Evolutionary conservation across 1,140 invertebrate genomes (phyloP).

Genomic region (Musca vetustissima): DNA sequence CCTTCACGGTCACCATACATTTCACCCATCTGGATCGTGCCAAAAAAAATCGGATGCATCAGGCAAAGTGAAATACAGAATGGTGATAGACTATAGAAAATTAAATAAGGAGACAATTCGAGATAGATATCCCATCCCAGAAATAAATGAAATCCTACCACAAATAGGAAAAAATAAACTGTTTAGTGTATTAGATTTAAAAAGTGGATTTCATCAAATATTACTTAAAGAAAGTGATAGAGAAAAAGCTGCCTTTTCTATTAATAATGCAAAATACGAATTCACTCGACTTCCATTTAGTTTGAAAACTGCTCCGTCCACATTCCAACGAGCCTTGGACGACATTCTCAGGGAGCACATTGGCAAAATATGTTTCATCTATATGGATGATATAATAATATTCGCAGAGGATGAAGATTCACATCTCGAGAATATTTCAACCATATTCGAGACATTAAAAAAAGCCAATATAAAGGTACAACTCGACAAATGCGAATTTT

Average conservation of each 20-base stretch:
- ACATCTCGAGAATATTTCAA: constrained; percentile 16
- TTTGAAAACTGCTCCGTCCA: constrained; percentile 48
- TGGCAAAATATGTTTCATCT: constrained; percentile 24
- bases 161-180: too few relatives aligned
- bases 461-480: constrained; percentile 56
- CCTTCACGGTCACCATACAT: too few relatives aligned
- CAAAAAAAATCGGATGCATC: neutral
- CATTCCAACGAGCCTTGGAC: constrained; percentile 56
- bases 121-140: constrained; percentile 7
- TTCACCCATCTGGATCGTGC: neutral
- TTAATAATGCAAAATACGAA: constrained; percentile 42
- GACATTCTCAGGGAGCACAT: constrained; percentile 27
- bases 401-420: constrained; percentile 10
- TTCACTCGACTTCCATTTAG: constrained; percentile 54
- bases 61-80: neutral
- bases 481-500: constrained; percentile 55
- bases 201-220: constrained; percentile 28
- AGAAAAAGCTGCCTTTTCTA: neutral
- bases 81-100: constrained; percentile 14
- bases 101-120: neutral
- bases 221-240: neutral
- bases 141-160: too few relatives aligned
- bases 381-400: constrained; percentile 26
- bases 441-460: constrained; percentile 32
- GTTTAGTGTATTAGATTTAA: constrained; percentile 10